Evolutionary conservation across 2,797 vertebrate genomes (phyloP), one percentile per base, ranked within the genome.

Genomic region (Lacerta bilineata): DNA sequence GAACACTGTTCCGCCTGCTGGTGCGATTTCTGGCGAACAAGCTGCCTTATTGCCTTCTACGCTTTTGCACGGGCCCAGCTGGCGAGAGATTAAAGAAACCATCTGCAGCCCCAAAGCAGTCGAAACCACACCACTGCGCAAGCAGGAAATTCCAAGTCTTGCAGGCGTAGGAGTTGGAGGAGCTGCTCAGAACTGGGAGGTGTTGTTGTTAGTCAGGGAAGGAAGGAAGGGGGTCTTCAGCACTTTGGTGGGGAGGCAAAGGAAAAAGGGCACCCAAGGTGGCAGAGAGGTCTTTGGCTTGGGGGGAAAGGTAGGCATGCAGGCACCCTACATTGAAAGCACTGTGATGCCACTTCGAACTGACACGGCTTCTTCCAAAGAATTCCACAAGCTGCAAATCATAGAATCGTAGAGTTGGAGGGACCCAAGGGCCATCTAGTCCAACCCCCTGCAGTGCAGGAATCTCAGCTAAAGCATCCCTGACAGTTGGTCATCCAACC

Each of bases 81-180:
- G 95, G 95, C 94, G 88, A 36, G 86, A 95, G 95, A 96, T 96
- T 94, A 96, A 96, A 96, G 95, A 91, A 84, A 0, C 0, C 84
- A 89, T 88, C 13, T 18, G 93, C 95, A 95, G 94, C 93, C 91
- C 93, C 94, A 94, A 93, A 95, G 94, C 91, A 91, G 93, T 95
- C 93, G 86, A 94, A 94, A 94, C 93, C 94, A 90, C 94, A 92
- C 93, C 90, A 89, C 92, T 76, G 92, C 91, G 84, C 95, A 94
- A 94, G 95, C 95, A 93, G 95, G 94, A 95, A 96, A 96, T 95
- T 95, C 94, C 93, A 96, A 94, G 91, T 93, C 93, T 89, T 92
- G 91, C 88, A 88, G 91, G 94, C 89, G 93, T 94, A 0, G 87
- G 95, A 96, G 94, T 94, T 86, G 78, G 91, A 93, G 90, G 93